Evolutionary conservation across 2,797 vertebrate genomes (phyloP).

Genomic region (Dendrocincla tyrannina): DNA sequence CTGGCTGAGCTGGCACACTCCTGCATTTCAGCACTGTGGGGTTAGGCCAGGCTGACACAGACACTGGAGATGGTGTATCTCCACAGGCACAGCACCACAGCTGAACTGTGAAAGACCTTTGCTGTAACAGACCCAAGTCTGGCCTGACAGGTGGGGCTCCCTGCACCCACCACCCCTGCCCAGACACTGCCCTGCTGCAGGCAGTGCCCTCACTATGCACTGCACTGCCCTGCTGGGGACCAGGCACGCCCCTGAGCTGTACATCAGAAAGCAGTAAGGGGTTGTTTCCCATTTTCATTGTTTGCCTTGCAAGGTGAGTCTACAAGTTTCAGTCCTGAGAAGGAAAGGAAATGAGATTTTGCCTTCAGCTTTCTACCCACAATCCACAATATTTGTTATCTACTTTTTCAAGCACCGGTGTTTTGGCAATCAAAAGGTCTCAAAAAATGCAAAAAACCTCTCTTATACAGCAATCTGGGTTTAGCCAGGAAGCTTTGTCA

Average conservation of each 20-base stretch:
- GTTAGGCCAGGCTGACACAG: background rate
- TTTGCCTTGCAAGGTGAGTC: background rate
- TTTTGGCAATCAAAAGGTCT: constrained; percentile 44
- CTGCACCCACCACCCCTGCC: background rate
- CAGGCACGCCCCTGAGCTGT: background rate
- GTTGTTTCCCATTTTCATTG: background rate
- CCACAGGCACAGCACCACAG: background rate
- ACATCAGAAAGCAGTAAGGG: background rate
- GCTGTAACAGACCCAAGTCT: background rate
- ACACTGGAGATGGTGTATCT: background rate
- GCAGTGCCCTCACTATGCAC: background rate
- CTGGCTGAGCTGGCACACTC: background rate
- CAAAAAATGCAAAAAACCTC: background rate
- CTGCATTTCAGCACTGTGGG: background rate
- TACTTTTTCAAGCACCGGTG: constrained; percentile 29
- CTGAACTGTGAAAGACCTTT: background rate
- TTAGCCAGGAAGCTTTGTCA: constrained; percentile 71
- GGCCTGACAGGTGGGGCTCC: background rate
- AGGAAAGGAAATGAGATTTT: background rate
- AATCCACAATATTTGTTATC: constrained; percentile 5
- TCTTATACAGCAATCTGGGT: constrained; percentile 28
- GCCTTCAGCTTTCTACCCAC: background rate
- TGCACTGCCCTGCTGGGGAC: background rate
- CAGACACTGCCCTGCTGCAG: background rate
- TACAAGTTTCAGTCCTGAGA: background rate